Base-by-base conservation (phyloP, 2,113 vertebrate species). In the Zosterops lateralis region DNA sequence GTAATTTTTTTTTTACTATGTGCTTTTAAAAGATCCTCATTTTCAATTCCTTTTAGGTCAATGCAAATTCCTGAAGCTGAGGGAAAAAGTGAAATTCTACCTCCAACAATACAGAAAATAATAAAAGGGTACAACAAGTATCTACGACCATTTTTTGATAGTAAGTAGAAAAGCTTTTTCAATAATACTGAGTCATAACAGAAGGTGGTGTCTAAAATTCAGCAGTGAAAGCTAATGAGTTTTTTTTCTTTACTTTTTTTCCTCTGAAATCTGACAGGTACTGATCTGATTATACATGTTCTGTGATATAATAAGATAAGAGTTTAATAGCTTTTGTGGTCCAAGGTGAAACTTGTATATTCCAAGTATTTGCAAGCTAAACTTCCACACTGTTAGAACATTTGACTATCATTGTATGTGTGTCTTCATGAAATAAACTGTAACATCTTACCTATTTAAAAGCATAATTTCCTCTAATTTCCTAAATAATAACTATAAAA, bases 101-200 rank as follows among this genome's bases (percentile, higher is more conserved):
- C 98, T 95, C 98, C 98, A 65, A 98, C 98, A 75, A 98, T 99
- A 96, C 98, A 99, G 90, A 98, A 98, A 95, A 98, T 99, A 97
- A 98, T 99, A 98, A 98, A 98, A 97, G 99, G 98, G 91, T 99
- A 99, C 96, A 99, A 99, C 98, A 99, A 99, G 96, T 99, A 99
- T 96, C 98, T 99, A 32, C 97, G 98, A 83, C 99, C 99, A 19
- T 99, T 98, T 97, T 99, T 99, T 97, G 98, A 98, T 70, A 97
- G 99, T 99, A 98, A 98, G 98, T 97, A 93, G 28, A 62, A 93
- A 93, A 68, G 4, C 24, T 84, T 8, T 89, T 79, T 72, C 51
- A n/a, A 8, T 50, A 40, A 47, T 31, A 21, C 12, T 64, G 38
- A 65, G 10, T 10, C 6, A 5, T 82, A 82, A 45, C 12, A 28